phyloP scores from a whole-genome alignment of 2,797 vertebrate species.

The Notoglanidium macrostoma region DNA sequence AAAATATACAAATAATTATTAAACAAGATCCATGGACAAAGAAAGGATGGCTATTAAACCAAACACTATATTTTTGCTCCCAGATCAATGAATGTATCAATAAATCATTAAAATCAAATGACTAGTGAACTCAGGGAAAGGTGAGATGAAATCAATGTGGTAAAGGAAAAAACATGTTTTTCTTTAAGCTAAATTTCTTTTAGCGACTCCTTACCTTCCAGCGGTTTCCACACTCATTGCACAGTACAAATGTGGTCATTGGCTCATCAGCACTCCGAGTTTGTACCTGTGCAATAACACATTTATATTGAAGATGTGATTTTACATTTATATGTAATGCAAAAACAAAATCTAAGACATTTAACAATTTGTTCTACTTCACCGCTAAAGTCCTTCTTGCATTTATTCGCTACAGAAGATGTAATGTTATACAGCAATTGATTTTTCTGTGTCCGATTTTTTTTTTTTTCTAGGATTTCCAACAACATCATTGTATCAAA shows the following conservation, averaged over 20 bases:
- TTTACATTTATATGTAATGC: not conserved
- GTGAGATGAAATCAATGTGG: not conserved
- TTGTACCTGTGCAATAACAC: constrained; percentile 82
- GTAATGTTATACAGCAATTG: not conserved
- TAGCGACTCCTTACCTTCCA: constrained; percentile 93
- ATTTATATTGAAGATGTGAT: constrained; percentile 29
- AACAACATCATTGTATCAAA: not conserved
- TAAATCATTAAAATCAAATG: not conserved
- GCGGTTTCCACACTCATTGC: constrained; percentile 97
- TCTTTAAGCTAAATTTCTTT: too few relatives aligned
- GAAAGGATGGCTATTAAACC: not conserved
- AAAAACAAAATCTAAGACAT: not conserved
- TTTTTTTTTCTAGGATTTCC: not conserved
- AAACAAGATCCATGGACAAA: not conserved
- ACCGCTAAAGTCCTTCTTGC: not conserved
- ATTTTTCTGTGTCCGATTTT: not conserved
- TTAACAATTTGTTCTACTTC: not conserved
- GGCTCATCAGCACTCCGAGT: constrained; percentile 97
- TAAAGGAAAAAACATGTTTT: not conserved
- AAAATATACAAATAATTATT: constrained; percentile 46
- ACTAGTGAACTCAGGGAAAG: not conserved
- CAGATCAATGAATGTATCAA: not conserved
- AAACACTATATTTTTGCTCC: not conserved
- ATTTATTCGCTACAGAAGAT: not conserved
- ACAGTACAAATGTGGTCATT: constrained; percentile 97